These are phyloP conservation scores for Alviniconcha marisindica DNA, from an alignment of 1,140 invertebrate genomes.

Conservation along the genomic window DNA sequence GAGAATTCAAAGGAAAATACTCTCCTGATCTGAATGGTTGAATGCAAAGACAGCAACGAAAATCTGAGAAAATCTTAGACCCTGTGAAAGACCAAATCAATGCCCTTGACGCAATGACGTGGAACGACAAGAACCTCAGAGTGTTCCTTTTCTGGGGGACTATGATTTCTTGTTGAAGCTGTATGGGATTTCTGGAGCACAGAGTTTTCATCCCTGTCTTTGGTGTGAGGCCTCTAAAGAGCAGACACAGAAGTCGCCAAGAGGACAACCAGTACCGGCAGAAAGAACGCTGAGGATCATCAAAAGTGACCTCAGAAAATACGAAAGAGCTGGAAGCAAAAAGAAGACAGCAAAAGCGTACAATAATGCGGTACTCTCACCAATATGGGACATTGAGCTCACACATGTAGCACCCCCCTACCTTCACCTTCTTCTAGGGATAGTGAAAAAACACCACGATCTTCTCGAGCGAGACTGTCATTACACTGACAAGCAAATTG, in stretches of 20 bases:
- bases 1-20: slow-evolving; percentile 13
- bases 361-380: not conserved
- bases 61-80: not conserved
- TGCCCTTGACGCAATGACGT: not conserved
- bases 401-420: slow-evolving; percentile 24
- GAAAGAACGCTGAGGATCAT: not conserved
- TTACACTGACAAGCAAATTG: not conserved
- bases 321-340: not conserved
- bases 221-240: not conserved
- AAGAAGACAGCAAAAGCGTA: not conserved
- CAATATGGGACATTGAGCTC: not conserved
- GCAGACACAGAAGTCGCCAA: not conserved
- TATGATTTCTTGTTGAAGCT: slow-evolving; percentile 32
- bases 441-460: slow-evolving; percentile 30
- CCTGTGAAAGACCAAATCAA: not conserved
- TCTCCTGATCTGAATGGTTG: not conserved
- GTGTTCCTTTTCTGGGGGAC: slow-evolving; percentile 25
- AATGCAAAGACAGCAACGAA: slow-evolving; percentile 8
- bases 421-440: slow-evolving; percentile 29
- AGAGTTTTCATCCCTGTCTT: slow-evolving; percentile 1
- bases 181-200: slow-evolving; percentile 18
- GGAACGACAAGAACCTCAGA: slow-evolving; percentile 3
- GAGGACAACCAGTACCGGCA: not conserved
- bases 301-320: slow-evolving; percentile 3
- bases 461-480: too few relatives aligned